Conservation (phyloP, 2,888 invertebrate species). For the Netelia melanura region DNA sequence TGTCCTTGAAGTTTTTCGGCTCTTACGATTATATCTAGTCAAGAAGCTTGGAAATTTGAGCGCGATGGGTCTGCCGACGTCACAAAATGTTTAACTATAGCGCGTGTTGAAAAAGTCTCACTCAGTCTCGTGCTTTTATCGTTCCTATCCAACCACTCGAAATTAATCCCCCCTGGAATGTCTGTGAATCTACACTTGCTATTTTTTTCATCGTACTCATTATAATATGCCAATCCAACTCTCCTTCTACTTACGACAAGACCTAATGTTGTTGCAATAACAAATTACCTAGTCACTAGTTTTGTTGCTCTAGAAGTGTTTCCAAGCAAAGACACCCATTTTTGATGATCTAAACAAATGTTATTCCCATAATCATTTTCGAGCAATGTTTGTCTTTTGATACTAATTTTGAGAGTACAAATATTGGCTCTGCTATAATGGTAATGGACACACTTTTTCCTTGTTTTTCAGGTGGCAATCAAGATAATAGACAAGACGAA, state of each 20-base stretch:
- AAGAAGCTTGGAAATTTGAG: constrained; percentile 51
- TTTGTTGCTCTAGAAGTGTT: too few relatives aligned
- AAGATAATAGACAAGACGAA: constrained; percentile 98
- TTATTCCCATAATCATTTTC: too few relatives aligned
- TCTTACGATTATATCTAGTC: constrained; percentile 18
- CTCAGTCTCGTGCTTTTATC: constrained; percentile 21
- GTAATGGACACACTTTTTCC: not conserved
- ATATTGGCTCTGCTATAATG: too few relatives aligned
- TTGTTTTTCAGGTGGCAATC: constrained; percentile 92
- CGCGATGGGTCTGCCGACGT: constrained; percentile 56
- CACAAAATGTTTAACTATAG: constrained; percentile 42
- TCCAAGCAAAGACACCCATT: too few relatives aligned
- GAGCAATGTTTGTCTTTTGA: not conserved
- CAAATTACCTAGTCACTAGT: too few relatives aligned
- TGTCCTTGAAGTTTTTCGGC: constrained; percentile 16
- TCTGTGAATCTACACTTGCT: not conserved
- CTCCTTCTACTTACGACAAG: not conserved
- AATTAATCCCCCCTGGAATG: constrained; percentile 22
- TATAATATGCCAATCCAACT: not conserved
- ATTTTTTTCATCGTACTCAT: not conserved
- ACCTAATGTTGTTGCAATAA: not conserved
- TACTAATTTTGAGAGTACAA: too few relatives aligned
- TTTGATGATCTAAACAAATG: too few relatives aligned
- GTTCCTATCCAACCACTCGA: constrained; percentile 12
- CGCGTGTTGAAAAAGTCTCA: constrained; percentile 25